Conservation (phyloP, 2,888 invertebrate genomes). For the Hyppa rectilinea region DNA sequence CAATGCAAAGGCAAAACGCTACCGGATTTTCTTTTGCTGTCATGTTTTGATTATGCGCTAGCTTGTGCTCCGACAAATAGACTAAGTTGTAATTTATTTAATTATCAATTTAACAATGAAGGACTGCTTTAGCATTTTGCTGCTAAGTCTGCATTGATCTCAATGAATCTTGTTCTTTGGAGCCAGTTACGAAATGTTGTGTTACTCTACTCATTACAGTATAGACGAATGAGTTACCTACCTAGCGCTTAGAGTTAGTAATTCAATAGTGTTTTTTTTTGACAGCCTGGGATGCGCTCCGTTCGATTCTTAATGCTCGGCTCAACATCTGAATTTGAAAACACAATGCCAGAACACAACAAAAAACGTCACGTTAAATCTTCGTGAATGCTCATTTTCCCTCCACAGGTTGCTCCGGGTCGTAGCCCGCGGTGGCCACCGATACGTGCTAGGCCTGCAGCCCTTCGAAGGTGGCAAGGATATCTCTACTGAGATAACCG, state of each 20-base stretch:
- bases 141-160: not conserved
- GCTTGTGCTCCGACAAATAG: not conserved
- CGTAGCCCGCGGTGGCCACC: conserved; percentile 98
- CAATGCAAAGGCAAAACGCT: not conserved
- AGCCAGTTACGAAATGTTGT: not conserved
- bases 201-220: not conserved
- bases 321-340: too few relatives aligned
- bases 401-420: conserved; percentile 93
- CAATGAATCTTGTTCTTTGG: not conserved
- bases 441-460: conserved; percentile 95
- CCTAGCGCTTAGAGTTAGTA: not conserved
- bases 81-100: not conserved
- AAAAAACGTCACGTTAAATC: not conserved
- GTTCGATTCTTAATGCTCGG: not conserved
- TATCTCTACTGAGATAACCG: conserved; percentile 97
- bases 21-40: not conserved
- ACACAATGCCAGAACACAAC: too few relatives aligned
- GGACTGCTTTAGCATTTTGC: not conserved
- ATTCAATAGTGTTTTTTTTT: not conserved
- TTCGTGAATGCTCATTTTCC: not conserved
- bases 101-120: not conserved
- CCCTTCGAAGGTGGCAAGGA: conserved; percentile 90
- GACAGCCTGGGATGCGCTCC: not conserved
- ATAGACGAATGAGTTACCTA: not conserved
- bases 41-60: not conserved